phyloP scores from a whole-genome alignment of 2,888 invertebrate genomes.

The Furcula furcula region DNA sequence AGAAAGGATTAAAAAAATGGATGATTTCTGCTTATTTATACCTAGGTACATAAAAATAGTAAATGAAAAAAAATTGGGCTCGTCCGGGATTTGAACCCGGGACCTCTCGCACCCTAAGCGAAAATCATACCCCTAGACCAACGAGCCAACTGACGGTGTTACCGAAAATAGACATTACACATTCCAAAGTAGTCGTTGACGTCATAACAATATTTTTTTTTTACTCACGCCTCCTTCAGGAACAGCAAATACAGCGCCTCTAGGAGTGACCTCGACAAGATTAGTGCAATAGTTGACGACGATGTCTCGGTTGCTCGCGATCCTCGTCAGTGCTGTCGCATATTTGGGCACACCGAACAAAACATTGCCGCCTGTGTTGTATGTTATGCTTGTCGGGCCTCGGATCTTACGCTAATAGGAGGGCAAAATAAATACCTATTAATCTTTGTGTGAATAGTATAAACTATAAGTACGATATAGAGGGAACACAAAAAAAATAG shows the following conservation, averaged over 20 bases:
- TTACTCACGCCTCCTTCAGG: slow-evolving; percentile 66
- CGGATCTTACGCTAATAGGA: slow-evolving; percentile 83
- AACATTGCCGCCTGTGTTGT: slow-evolving; percentile 90
- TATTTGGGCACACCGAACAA: slow-evolving; percentile 96
- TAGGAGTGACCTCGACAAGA: slow-evolving; percentile 87
- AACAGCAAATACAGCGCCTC: slow-evolving; percentile 89
- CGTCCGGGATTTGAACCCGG: slow-evolving; percentile 83
- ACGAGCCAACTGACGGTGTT: slow-evolving; percentile 57
- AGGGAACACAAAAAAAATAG: no score
- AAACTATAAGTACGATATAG: no score
- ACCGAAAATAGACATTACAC: not conserved
- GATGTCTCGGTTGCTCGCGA: slow-evolving; percentile 86
- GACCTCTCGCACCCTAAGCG: slow-evolving; percentile 83
- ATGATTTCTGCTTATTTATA: no score
- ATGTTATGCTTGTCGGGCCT: slow-evolving; percentile 87
- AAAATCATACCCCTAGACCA: slow-evolving; percentile 83
- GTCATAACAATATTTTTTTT: not conserved
- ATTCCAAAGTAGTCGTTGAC: not conserved
- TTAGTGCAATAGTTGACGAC: slow-evolving; percentile 87
- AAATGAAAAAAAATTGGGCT: slow-evolving; percentile 53
- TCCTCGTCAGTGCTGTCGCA: slow-evolving; percentile 87
- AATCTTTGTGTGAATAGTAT: no score
- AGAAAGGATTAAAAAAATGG: no score
- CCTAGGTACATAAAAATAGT: no score
- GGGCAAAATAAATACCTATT: no score